phyloP scores from a whole-genome alignment of 2,113 vertebrate genomes.

The Pleuronectes platessa region DNA sequence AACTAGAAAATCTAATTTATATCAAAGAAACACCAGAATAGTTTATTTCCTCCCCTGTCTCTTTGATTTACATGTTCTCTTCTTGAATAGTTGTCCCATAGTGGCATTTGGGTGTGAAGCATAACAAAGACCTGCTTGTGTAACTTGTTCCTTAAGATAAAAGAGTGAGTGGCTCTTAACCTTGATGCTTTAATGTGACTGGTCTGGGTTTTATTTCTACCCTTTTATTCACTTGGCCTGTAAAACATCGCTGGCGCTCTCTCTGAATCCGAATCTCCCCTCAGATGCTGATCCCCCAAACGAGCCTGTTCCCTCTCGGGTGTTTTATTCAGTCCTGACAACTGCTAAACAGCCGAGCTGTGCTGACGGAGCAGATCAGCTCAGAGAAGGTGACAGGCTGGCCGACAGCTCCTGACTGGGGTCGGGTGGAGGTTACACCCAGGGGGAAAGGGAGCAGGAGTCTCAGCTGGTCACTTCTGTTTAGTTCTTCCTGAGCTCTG shows the following conservation, averaged over 20 bases:
- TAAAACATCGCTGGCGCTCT: too few species aligned
- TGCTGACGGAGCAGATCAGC: conserved; percentile 27
- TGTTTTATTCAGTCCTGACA: conserved; percentile 34
- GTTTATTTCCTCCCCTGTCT: not conserved
- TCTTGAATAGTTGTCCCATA: not conserved
- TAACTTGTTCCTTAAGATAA: not conserved
- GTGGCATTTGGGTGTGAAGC: not conserved
- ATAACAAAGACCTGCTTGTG: not conserved
- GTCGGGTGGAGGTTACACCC: conserved; percentile 7
- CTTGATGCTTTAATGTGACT: not conserved
- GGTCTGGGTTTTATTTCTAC: too few species aligned
- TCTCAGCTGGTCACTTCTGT: not conserved
- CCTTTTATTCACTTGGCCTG: too few species aligned
- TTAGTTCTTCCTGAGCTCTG: not conserved
- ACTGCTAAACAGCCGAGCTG: conserved; percentile 44
- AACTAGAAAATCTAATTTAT: not conserved
- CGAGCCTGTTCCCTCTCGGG: conserved; percentile 22
- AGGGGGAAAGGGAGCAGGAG: not conserved
- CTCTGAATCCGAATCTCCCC: too few species aligned
- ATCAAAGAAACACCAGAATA: not conserved
- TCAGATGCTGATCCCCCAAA: conserved; percentile 20
- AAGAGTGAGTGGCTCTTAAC: not conserved
- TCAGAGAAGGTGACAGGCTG: not conserved
- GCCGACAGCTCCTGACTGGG: conserved; percentile 2
- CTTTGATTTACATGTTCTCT: not conserved